Percentiles rank a stretch among this genome's conserved stretches.
These are phyloP conservation scores for Diaprepes abbreviatus DNA, from an alignment of 2,888 invertebrate genomes.

Conservation along the genomic window DNA sequence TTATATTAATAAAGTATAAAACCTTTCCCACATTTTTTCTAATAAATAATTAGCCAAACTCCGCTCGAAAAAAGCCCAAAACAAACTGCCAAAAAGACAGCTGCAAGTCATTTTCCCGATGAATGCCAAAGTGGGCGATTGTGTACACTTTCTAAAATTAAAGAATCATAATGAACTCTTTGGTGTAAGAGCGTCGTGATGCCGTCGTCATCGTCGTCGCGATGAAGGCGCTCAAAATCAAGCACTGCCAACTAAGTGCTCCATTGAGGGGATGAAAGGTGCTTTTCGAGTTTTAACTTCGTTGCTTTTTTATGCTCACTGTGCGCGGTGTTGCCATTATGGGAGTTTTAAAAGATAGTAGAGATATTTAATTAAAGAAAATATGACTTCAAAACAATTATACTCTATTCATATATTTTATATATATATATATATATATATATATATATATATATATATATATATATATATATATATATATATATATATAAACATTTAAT, in stretches of 20 bases:
- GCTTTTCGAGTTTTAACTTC: constrained; percentile 24
- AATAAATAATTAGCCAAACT: no score
- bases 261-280: constrained; percentile 20
- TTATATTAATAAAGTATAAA: no score
- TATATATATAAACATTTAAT: no score
- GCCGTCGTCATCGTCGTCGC: constrained; percentile 9
- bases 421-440: no score
- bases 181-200: constrained; percentile 50
- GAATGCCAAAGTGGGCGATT: constrained; percentile 49
- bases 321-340: constrained; percentile 1
- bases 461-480: no score
- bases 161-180: constrained; percentile 62
- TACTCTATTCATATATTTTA: no score
- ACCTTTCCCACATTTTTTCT: no score
- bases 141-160: constrained; percentile 60
- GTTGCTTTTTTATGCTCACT: constrained; percentile 1
- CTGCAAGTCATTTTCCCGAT: constrained; percentile 6
- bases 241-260: constrained; percentile 30
- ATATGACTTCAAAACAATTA: no score
- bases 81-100: constrained; percentile 1
- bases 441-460: no score
- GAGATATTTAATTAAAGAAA: no score
- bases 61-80: no score
- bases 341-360: no score
- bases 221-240: constrained; percentile 23